Conservation (phyloP, 2,888 invertebrate species). For the Epirrhoe alternata region DNA sequence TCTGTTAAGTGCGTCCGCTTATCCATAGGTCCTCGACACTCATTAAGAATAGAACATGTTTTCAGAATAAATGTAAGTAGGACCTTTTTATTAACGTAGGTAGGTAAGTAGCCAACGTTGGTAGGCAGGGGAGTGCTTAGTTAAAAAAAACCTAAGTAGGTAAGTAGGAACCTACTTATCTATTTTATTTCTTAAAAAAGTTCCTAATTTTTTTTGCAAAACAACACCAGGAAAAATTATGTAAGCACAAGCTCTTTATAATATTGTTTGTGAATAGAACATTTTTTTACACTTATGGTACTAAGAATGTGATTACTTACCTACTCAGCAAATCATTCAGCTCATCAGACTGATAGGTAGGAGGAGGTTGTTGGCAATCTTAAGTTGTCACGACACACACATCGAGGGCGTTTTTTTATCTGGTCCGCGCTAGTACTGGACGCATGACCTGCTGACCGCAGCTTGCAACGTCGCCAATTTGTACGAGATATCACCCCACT, state of each 20-base stretch:
- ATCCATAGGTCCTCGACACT: background rate
- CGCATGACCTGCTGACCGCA: constrained; percentile 64
- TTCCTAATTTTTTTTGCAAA: too few species aligned
- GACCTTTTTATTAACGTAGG: background rate
- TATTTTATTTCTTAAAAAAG: too few species aligned
- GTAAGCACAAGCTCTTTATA: too few species aligned
- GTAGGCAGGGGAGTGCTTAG: background rate
- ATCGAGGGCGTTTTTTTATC: constrained; percentile 61
- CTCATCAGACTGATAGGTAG: constrained; percentile 19
- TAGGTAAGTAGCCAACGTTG: background rate
- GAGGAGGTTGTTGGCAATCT: constrained; percentile 13
- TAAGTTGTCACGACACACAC: constrained; percentile 33
- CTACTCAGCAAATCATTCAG: background rate
- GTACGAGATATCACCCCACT: constrained; percentile 59
- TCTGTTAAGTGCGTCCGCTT: background rate
- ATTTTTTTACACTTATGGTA: too few species aligned
- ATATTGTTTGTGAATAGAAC: too few species aligned
- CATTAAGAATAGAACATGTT: background rate
- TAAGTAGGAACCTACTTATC: too few species aligned
- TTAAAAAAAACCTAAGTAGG: too few species aligned
- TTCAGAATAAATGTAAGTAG: background rate
- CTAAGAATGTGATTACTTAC: too few species aligned
- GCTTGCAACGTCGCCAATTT: constrained; percentile 68
- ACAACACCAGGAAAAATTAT: too few species aligned
- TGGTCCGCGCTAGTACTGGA: constrained; percentile 42